These are phyloP conservation scores for Leucophenga montana DNA, from an alignment of 2,888 invertebrate genomes.

Conservation along the genomic window DNA sequence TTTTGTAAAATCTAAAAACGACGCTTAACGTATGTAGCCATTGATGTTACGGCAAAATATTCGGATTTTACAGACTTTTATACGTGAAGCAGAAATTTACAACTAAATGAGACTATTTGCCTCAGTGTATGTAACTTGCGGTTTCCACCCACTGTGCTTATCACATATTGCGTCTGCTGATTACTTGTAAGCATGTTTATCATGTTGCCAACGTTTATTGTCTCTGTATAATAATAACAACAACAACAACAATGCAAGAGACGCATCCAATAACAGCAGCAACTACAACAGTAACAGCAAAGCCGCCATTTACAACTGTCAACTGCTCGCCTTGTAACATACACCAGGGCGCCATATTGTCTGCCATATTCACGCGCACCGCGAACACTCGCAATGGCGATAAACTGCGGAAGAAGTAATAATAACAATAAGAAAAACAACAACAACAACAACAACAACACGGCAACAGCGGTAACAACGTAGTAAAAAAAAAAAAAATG, in stretches of 20 bases:
- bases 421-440: slow-evolving; percentile 16
- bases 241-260: slow-evolving; percentile 19
- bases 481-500: slow-evolving; percentile 50
- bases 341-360: slow-evolving; percentile 34
- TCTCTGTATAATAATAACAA: slow-evolving; percentile 33
- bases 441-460: too few relatives aligned
- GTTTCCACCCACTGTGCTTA: neutral
- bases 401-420: neutral
- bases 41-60: too few relatives aligned
- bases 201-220: slow-evolving; percentile 32
- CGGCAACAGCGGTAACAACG: slow-evolving; percentile 22
- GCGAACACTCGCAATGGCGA: slow-evolving; percentile 10
- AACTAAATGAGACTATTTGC: neutral
- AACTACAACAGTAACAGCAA: slow-evolving; percentile 30
- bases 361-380: slow-evolving; percentile 30
- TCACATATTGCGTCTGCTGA: neutral
- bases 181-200: slow-evolving; percentile 1
- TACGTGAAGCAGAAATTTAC: too few relatives aligned
- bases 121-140: neutral
- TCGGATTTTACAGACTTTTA: too few relatives aligned
- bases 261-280: neutral
- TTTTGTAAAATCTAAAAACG: too few relatives aligned
- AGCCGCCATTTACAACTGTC: neutral
- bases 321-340: neutral
- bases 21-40: too few relatives aligned